Evolutionary conservation across 2,888 invertebrate species (phyloP).

Genomic region (Hirtodrosophila histrioides): DNA sequence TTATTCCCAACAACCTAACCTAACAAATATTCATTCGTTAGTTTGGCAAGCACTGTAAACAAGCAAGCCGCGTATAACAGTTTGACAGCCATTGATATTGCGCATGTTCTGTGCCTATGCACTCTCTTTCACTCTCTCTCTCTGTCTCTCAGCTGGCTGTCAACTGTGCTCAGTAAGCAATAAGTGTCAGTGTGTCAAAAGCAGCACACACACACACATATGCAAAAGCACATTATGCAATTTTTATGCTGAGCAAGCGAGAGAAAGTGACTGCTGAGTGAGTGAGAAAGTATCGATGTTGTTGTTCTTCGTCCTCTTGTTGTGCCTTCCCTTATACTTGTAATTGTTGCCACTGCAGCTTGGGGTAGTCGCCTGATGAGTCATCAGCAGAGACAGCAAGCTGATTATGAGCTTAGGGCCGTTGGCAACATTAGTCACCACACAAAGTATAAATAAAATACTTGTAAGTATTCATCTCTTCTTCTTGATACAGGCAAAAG

Average conservation of each 20-base stretch:
- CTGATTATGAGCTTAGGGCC: slow-evolving; percentile 4
- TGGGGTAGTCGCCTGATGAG: slow-evolving; percentile 58
- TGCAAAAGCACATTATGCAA: slow-evolving; percentile 69
- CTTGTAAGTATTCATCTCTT: slow-evolving; percentile 43
- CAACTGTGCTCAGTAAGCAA: slow-evolving; percentile 49
- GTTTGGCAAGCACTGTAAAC: slow-evolving; percentile 69
- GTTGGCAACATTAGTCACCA: slow-evolving; percentile 14
- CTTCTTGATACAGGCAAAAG: not conserved
- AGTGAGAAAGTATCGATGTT: slow-evolving; percentile 29
- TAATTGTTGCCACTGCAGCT: slow-evolving; percentile 30
- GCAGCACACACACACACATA: slow-evolving; percentile 11
- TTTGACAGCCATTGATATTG: no score
- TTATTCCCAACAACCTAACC: not conserved
- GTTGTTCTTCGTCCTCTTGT: slow-evolving; percentile 19
- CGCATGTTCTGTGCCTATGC: slow-evolving; percentile 29
- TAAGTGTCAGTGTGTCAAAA: slow-evolving; percentile 82
- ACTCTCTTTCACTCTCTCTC: slow-evolving; percentile 17
- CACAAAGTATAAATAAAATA: slow-evolving; percentile 12
- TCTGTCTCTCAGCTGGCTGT: slow-evolving; percentile 26
- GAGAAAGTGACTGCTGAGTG: slow-evolving; percentile 44
- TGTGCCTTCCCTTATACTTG: slow-evolving; percentile 7
- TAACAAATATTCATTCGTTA: slow-evolving; percentile 10
- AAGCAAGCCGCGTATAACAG: slow-evolving; percentile 16
- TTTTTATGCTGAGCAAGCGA: slow-evolving; percentile 60
- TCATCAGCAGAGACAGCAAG: slow-evolving; percentile 26